Evolutionary conservation across 2,888 invertebrate species (phyloP), one percentile per base, ranked within the genome.

Genomic region (Latheticus oryzae): DNA sequence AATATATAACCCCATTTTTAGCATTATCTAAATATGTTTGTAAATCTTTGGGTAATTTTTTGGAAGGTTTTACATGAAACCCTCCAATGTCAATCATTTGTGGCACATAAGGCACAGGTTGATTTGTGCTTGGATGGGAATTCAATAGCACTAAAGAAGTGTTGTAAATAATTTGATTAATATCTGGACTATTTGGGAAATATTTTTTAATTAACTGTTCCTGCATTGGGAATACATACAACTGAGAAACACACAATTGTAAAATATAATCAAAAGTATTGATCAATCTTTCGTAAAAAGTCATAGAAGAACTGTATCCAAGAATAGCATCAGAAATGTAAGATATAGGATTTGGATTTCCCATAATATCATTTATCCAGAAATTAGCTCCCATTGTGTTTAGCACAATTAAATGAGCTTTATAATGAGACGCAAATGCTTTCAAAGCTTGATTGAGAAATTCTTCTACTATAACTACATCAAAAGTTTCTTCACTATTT

Each of bases 41-140:
- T 0, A 85, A 69, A 67, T 85, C 82, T 33, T 65, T 38, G 0
- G 74, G 71, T 11, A 75, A 52, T 32, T 60, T 43, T 61, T 72
- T 68, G 1, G 71, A 62, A 1, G 62, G 56, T 48, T 62, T 61
- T 1, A 73, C 55, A 37, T 85, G 85, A 37, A 80, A 66, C 19
- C 85, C 85, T 5, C 84, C 85, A 35, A 85, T 78, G 66, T 85
- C 83, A 1, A 85, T 72, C 58, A 83, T 76, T 65, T 82, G 83
- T 0, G 85, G 84, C 1, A 83, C 76, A 23, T 80, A 76, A 0
- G 85, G 84, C 3, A 76, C 71, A 0, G 82, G 77, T 3, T 73
- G 61, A 33, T 81, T 80, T 53, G 81, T 79, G 69, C 81, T 82
- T 38, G 79, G 80, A 65, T 85, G 84, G 0, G 73, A 72, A 55